A percentile compares a stretch with the other conserved stretches of the same genome.
Evolutionary conservation across 2,113 vertebrate species (phyloP).

Genomic region (Scopus umbretta): DNA sequence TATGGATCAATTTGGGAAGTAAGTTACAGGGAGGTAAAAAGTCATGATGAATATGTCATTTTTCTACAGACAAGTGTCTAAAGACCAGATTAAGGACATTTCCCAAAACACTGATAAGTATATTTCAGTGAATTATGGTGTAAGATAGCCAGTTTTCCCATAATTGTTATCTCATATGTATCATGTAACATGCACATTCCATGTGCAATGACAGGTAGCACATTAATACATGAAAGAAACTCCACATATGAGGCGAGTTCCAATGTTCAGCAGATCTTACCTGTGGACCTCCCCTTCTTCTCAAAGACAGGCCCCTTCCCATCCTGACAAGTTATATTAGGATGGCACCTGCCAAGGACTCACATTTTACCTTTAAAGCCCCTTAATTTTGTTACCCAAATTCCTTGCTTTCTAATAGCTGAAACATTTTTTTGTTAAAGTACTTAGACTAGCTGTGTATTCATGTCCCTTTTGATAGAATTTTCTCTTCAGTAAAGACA

Average conservation of each 20-base stretch:
- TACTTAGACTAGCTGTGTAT: background rate
- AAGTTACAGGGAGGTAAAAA: background rate
- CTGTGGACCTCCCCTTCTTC: background rate
- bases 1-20: background rate
- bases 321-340: background rate
- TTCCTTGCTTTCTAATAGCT: background rate
- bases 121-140: background rate
- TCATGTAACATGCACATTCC: no score
- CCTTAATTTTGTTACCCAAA: background rate
- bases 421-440: accelerated
- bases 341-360: background rate
- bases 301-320: background rate
- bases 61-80: background rate
- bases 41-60: background rate
- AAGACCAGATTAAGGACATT: background rate
- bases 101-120: background rate
- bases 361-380: background rate
- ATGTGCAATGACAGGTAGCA: background rate
- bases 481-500: background rate
- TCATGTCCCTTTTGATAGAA: background rate
- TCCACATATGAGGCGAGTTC: background rate
- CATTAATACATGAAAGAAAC: background rate
- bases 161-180: background rate
- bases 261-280: background rate
- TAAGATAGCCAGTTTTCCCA: background rate